Conservation (phyloP, 2,113 vertebrate genomes). For the Leptobrachium ailaonicum region DNA sequence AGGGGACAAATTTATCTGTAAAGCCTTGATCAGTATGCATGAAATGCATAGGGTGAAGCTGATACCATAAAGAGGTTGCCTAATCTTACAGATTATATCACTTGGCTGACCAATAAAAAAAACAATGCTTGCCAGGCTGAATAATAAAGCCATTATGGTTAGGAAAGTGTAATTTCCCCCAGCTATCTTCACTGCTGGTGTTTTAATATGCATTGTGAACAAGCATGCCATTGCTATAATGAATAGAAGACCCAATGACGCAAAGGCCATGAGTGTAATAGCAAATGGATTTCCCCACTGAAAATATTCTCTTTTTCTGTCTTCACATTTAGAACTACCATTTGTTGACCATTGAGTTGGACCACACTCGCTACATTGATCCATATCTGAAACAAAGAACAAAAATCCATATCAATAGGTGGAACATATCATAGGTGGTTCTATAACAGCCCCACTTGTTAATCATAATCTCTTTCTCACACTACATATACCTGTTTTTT, state of each 20-base stretch:
- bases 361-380: constrained; percentile 56
- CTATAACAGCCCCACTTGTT: no score
- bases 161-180: constrained; percentile 57
- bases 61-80: constrained; percentile 61
- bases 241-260: constrained; percentile 55
- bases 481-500: no score
- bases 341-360: constrained; percentile 51
- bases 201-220: constrained; percentile 52
- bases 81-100: constrained; percentile 56
- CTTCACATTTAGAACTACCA: constrained; percentile 42
- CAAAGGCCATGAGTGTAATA: constrained; percentile 53
- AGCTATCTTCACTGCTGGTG: constrained; percentile 53
- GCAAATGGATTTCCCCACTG: constrained; percentile 55
- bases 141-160: constrained; percentile 59
- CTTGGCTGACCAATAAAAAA: constrained; percentile 61
- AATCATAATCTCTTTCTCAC: no score
- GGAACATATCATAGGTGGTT: no score
- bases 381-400: constrained; percentile 52
- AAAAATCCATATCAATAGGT: neutral
- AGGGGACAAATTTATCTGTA: constrained; percentile 57
- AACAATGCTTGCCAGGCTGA: constrained; percentile 60
- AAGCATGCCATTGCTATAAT: constrained; percentile 50
- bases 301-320: constrained; percentile 49
- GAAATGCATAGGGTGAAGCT: constrained; percentile 67
- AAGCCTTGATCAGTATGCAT: constrained; percentile 62